A percentile compares a stretch with the other conserved stretches of the same genome.
Conservation (phyloP, 2,113 vertebrate genomes). For the Microtus pennsylvanicus region DNA sequence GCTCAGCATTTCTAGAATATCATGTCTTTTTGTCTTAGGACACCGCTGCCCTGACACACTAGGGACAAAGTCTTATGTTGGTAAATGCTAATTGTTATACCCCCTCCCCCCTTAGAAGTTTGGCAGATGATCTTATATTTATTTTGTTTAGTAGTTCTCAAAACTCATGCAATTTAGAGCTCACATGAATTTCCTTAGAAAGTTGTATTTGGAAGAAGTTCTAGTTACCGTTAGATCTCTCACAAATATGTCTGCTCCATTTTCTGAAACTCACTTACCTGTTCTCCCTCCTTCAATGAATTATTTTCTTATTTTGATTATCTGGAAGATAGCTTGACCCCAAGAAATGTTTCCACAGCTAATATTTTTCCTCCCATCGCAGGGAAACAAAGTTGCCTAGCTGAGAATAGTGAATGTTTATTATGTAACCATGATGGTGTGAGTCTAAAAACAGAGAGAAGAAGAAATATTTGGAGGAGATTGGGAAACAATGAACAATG, state of each 20-base stretch:
- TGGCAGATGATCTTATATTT: not conserved
- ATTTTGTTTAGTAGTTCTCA: not conserved
- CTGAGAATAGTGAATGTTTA: constrained; percentile 58
- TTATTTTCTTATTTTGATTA: constrained; percentile 46
- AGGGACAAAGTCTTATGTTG: not conserved
- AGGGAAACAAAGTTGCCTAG: constrained; percentile 49
- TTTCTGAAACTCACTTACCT: constrained; percentile 46
- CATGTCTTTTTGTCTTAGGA: not conserved
- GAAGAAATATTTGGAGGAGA: constrained; percentile 77
- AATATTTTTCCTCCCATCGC: constrained; percentile 21
- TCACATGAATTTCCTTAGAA: constrained; percentile 6
- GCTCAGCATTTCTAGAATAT: not conserved
- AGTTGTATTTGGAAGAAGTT: not conserved
- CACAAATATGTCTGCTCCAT: not conserved
- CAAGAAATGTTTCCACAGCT: constrained; percentile 30
- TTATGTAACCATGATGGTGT: constrained; percentile 67
- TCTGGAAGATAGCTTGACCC: constrained; percentile 23
- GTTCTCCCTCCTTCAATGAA: not conserved
- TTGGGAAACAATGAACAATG: constrained; percentile 64
- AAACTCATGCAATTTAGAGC: not conserved
- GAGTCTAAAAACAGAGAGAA: constrained; percentile 65
- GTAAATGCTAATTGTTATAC: not conserved
- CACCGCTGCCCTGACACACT: not conserved
- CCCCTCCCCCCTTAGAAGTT: not conserved
- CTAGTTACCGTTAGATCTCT: not conserved